A percentile compares a stretch with the other conserved stretches of the same genome.
Conservation (phyloP, 1,140 invertebrate genomes). For the Psilanteris sp. region DNA sequence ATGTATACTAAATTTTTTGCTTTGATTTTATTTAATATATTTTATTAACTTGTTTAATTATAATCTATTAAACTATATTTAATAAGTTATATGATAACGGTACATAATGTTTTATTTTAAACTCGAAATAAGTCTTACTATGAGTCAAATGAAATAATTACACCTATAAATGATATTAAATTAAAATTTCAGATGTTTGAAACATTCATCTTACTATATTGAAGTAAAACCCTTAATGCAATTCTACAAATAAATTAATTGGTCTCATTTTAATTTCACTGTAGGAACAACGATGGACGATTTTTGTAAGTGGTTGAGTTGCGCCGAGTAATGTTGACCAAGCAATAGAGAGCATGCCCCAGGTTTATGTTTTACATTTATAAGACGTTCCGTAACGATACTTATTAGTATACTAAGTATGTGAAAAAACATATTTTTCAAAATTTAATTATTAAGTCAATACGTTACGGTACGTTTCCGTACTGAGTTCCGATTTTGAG, state of each 20-base stretch:
- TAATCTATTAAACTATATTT: no score
- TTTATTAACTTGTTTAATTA: no score
- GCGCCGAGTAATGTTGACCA: slow-evolving; percentile 44
- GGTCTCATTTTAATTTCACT: slow-evolving; percentile 44
- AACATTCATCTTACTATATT: background rate
- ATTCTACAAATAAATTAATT: slow-evolving; percentile 28
- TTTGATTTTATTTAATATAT: no score
- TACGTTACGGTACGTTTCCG: slow-evolving; percentile 30
- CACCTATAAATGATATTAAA: no score
- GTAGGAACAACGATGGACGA: slow-evolving; percentile 63
- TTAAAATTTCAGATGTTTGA: background rate
- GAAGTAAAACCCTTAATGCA: slow-evolving; percentile 13
- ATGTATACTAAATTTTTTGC: no score
- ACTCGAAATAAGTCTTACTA: no score
- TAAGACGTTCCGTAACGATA: slow-evolving; percentile 17
- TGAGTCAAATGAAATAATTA: no score
- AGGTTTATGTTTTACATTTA: slow-evolving; percentile 8
- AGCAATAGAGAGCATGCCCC: slow-evolving; percentile 53
- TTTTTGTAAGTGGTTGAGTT: slow-evolving; percentile 48
- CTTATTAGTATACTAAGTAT: no score
- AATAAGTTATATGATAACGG: no score
- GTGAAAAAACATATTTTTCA: no score
- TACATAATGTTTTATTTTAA: no score
- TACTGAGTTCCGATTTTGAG: slow-evolving; percentile 18
- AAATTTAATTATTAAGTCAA: no score